Conservation (phyloP, 2,797 vertebrate species). For the Lepus oiostolus region DNA sequence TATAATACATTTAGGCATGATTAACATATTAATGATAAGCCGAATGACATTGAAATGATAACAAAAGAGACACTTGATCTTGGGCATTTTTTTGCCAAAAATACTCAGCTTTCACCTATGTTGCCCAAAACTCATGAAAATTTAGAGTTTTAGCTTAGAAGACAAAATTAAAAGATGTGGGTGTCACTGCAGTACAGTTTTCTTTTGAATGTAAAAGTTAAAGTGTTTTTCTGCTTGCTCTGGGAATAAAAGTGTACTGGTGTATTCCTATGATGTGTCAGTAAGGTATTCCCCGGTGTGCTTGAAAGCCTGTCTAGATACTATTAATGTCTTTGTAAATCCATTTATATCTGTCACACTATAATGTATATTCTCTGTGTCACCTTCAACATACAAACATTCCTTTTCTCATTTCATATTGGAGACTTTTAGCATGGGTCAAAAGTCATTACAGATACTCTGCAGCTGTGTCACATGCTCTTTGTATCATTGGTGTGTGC, state of each 20-base stretch:
- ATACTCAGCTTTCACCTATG: background rate
- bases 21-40: conserved; percentile 44
- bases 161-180: conserved; percentile 71
- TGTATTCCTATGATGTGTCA: conserved; percentile 75
- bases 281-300: conserved; percentile 81
- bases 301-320: conserved; percentile 78
- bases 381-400: conserved; percentile 74
- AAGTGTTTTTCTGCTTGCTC: conserved; percentile 68
- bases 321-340: conserved; percentile 81
- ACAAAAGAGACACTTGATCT: conserved; percentile 17
- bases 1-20: conserved; percentile 18
- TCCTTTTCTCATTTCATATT: conserved; percentile 70
- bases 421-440: conserved; percentile 68
- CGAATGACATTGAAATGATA: conserved; percentile 57
- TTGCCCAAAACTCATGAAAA: conserved; percentile 36
- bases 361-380: conserved; percentile 75
- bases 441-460: conserved; percentile 7
- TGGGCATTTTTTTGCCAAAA: conserved; percentile 28
- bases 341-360: conserved; percentile 75
- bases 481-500: background rate
- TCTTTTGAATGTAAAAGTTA: conserved; percentile 67
- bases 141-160: conserved; percentile 65
- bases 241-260: conserved; percentile 74
- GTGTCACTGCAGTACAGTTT: conserved; percentile 65
- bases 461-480: background rate